A percentile compares a stretch with the other conserved stretches of the same genome.
These are phyloP conservation scores for Odontothrips loti DNA, from an alignment of 2,888 invertebrate genomes.

Conservation along the genomic window DNA sequence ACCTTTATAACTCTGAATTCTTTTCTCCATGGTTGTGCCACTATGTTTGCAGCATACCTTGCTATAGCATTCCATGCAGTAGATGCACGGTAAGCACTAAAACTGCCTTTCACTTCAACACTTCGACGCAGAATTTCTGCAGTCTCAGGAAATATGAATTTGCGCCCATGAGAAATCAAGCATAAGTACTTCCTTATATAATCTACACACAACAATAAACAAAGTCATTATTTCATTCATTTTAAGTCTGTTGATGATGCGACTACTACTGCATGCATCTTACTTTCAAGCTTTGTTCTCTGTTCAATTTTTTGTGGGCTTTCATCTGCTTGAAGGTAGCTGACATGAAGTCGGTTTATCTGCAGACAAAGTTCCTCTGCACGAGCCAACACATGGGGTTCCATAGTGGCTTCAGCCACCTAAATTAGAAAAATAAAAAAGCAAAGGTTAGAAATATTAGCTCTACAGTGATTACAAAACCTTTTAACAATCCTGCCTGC, in stretches of 20 bases:
- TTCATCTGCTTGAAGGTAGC: slow-evolving; percentile 74
- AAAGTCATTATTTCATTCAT: neutral
- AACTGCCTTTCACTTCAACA: slow-evolving; percentile 63
- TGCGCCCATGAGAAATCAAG: slow-evolving; percentile 70
- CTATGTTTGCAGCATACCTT: slow-evolving; percentile 77
- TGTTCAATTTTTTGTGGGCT: slow-evolving; percentile 71
- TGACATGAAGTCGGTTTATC: slow-evolving; percentile 71
- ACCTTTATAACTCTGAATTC: slow-evolving; percentile 80
- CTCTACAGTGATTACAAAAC: no score
- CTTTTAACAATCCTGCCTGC: no score
- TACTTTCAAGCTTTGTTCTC: slow-evolving; percentile 73
- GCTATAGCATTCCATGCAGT: slow-evolving; percentile 81
- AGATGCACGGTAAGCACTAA: slow-evolving; percentile 75
- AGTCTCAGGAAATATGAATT: slow-evolving; percentile 72
- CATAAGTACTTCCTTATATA: slow-evolving; percentile 74
- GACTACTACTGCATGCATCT: slow-evolving; percentile 28
- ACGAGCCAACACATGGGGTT: neutral
- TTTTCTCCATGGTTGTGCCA: slow-evolving; percentile 83
- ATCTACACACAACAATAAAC: slow-evolving; percentile 50
- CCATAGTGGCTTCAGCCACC: slow-evolving; percentile 3
- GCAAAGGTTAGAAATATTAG: neutral
- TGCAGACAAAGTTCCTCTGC: slow-evolving; percentile 43
- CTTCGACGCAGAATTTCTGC: slow-evolving; percentile 70
- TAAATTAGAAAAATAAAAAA: neutral
- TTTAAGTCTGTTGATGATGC: neutral